A percentile compares a stretch with the other conserved stretches of the same genome.
phyloP scores from a whole-genome alignment of 2,888 invertebrate species.

The Drosophila anomelani region DNA sequence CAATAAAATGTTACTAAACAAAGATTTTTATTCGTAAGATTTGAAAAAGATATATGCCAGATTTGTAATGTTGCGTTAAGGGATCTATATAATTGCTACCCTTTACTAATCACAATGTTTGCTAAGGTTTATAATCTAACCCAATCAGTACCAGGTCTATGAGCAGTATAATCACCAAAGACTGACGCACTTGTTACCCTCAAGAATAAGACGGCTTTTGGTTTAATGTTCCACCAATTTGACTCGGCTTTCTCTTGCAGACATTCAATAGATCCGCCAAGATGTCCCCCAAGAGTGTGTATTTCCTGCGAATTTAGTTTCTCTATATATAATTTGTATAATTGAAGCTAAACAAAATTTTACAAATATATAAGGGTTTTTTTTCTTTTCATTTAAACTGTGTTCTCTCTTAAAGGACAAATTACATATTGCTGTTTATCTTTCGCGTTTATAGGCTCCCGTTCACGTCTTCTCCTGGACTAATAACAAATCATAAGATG shows the following conservation, averaged over 20 bases:
- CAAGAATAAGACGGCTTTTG: slow-evolving; percentile 3
- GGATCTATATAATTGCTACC: neutral
- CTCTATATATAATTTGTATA: slow-evolving; percentile 70
- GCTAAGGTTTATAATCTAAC: neutral
- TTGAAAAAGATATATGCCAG: neutral
- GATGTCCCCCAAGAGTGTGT: slow-evolving; percentile 2
- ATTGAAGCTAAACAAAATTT: slow-evolving; percentile 69
- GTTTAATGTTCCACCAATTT: slow-evolving; percentile 9
- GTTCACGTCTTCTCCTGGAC: slow-evolving; percentile 22
- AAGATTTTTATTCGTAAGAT: neutral
- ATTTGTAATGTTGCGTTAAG: neutral
- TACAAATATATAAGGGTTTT: slow-evolving; percentile 51
- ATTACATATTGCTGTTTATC: slow-evolving; percentile 37
- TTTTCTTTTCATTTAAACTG: slow-evolving; percentile 26
- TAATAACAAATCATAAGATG: slow-evolving; percentile 36
- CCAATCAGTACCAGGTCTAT: neutral
- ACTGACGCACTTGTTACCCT: neutral
- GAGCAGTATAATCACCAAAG: neutral
- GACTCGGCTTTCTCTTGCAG: neutral
- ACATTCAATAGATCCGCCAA: neutral
- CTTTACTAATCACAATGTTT: slow-evolving; percentile 23
- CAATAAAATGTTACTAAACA: neutral
- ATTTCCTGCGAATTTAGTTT: slow-evolving; percentile 14
- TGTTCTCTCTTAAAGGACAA: slow-evolving; percentile 32
- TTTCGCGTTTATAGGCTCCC: slow-evolving; percentile 4